Base-by-base conservation (phyloP, 2,113 vertebrate species). In the Leptobrachium ailaonicum region DNA sequence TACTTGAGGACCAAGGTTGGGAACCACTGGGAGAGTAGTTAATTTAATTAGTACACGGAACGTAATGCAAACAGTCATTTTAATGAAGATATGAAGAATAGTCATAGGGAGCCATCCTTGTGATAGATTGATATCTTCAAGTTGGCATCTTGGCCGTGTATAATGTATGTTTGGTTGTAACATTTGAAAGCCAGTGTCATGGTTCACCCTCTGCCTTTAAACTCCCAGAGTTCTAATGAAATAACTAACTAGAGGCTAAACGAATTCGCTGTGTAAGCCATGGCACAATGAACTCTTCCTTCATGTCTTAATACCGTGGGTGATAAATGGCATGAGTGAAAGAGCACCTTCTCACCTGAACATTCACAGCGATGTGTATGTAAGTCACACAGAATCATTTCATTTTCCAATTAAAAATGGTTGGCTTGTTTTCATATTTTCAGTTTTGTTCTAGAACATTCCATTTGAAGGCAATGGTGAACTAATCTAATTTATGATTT, bases 201-300 rank as follows among this genome's bases (percentile, higher is more conserved):
- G 10, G 58, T 79, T 79, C 70, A 64, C 40, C 60, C 71, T 53
- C 60, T 64, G 20, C 47, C 14, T 47, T 76, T 54, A 75, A 74
- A 81, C 64, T 74, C 63, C 66, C 20, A 72, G 9, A 41, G 50
- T 67, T 54, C 66, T 68, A 68, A 80, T 68, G 12, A 47, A 73
- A 47, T 64, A 68, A 56, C 68, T 74, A 45, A 58, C 64, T 47
- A 41, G 66, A 68, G 44, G 64, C 78, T 74, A 43, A 74, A 62
- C 72, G 20, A 74, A 81, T 75, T 67, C 64, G 50, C 32, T 10
- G 41, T 12, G 44, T 40, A 62, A 66, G 53, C 71, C 50, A 6
- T 11, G 54, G 41, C 64, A 68, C 71, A 74, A 68, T 69, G 64
- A n/a, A 62, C 20, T 66, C 70, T 73, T 73, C 73, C 63, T 80